These are phyloP conservation scores for Notarius quadriscutis DNA, from an alignment of 2,113 vertebrate genomes.

Conservation along the genomic window DNA sequence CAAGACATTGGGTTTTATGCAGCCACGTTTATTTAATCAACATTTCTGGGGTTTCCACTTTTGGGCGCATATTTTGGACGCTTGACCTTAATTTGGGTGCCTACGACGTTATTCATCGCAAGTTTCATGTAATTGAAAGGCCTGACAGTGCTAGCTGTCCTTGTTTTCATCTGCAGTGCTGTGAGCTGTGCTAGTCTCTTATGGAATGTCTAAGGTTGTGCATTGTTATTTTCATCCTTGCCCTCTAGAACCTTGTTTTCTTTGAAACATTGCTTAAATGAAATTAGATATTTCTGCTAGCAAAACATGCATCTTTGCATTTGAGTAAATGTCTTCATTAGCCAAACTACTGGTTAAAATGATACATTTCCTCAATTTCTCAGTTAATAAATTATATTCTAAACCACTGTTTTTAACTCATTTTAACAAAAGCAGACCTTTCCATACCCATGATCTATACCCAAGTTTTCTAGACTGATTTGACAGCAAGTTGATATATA, in stretches of 20 bases:
- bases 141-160: neutral
- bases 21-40: too few relatives aligned
- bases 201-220: neutral
- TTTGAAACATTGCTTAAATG: neutral
- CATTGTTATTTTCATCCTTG: neutral
- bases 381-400: neutral
- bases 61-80: too few relatives aligned
- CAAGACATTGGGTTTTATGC: too few relatives aligned
- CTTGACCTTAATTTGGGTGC: too few relatives aligned
- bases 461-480: neutral
- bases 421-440: neutral
- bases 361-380: neutral
- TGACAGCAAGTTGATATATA: neutral
- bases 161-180: neutral
- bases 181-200: neutral
- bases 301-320: neutral
- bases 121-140: too few relatives aligned
- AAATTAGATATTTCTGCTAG: neutral
- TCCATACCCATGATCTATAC: neutral
- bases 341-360: neutral
- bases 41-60: too few relatives aligned
- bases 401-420: neutral
- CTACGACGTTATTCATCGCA: too few relatives aligned
- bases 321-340: neutral
- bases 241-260: neutral